Evolutionary conservation across 2,113 vertebrate species (phyloP), one percentile per base, ranked within the genome.

Genomic region (Eudyptes chrysolophus): DNA sequence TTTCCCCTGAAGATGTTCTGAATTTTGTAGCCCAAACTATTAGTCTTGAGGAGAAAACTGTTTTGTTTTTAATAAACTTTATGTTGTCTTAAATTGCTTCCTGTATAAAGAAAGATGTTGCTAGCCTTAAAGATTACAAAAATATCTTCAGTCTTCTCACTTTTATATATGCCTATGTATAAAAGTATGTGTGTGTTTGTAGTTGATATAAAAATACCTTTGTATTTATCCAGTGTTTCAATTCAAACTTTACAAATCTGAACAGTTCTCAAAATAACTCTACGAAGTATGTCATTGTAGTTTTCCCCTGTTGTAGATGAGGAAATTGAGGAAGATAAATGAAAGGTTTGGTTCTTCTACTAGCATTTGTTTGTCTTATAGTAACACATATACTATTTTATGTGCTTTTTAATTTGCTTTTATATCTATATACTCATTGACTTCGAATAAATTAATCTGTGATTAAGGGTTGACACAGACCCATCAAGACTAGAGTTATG

Each of bases 31-130:
- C 80, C 86, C 57, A n/a, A 90, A 74, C 61, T 87, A 64, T 64
- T 91, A 66, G 49, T 89, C 62, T 85, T 77, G 12, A 92, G 49
- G 84, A 96, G 61, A 95, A 96, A 87, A 74, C 64, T 62, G 36
- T 75, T 96, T 97, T 87, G 93, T 87, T 96, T 97, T 95, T 84
- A 92, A 96, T 96, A 96, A 90, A 95, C 42, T 88, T 89, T 66
- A 82, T 92, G 89, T 87, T 94, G 55, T 84, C 87, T 83, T 89
- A 95, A 85, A 95, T 94, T 57, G 34, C 74, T 95, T 97, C 86
- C 90, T 84, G 36, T 84, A 54, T 81, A 52, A 80, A 74, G 38
- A 74, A 78, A 89, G 57, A 75, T 40, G 38, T 66, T 82, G 68
- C 60, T 64, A 90, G 19, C 27, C 48, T 90, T 75, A 68, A 36